Evolutionary conservation across 2,113 vertebrate species (phyloP).

Genomic region (Antennarius striatus): DNA sequence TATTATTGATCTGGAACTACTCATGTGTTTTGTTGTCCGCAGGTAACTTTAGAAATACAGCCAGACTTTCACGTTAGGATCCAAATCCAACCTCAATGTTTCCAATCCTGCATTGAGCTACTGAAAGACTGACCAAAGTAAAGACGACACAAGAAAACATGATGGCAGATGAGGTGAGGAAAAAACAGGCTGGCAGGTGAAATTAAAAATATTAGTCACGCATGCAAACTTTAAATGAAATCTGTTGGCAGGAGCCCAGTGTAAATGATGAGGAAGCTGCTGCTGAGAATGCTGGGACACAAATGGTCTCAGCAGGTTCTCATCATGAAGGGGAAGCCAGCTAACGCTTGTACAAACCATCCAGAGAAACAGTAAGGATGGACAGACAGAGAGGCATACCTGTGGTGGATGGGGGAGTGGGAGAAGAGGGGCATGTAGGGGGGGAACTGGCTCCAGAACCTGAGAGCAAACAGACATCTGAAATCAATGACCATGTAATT

Average conservation of each 20-base stretch:
- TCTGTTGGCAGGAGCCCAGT: background rate
- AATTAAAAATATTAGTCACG: slow-evolving; percentile 23
- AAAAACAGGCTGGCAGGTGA: slow-evolving; percentile 17
- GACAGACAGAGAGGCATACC: slow-evolving; percentile 77
- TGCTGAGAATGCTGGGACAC: no score
- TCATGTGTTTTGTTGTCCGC: no score
- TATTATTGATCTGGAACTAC: no score
- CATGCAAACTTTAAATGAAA: slow-evolving; percentile 21
- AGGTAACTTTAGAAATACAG: background rate
- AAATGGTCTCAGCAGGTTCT: background rate
- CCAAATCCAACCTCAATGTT: slow-evolving; percentile 19
- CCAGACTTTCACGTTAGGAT: background rate
- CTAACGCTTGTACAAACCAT: background rate
- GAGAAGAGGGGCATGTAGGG: slow-evolving; percentile 94
- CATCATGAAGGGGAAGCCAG: slow-evolving; percentile 4
- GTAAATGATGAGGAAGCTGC: no score
- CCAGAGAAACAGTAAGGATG: background rate
- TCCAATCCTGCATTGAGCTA: slow-evolving; percentile 29
- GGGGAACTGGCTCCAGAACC: slow-evolving; percentile 98
- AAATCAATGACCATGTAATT: no score
- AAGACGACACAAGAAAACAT: slow-evolving; percentile 6
- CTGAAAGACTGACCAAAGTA: slow-evolving; percentile 17
- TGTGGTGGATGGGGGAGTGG: slow-evolving; percentile 88
- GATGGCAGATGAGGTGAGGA: slow-evolving; percentile 3
- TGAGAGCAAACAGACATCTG: slow-evolving; percentile 50